Evolutionary conservation across 1,140 invertebrate genomes (phyloP).

Genomic region (Theocolax elegans): DNA sequence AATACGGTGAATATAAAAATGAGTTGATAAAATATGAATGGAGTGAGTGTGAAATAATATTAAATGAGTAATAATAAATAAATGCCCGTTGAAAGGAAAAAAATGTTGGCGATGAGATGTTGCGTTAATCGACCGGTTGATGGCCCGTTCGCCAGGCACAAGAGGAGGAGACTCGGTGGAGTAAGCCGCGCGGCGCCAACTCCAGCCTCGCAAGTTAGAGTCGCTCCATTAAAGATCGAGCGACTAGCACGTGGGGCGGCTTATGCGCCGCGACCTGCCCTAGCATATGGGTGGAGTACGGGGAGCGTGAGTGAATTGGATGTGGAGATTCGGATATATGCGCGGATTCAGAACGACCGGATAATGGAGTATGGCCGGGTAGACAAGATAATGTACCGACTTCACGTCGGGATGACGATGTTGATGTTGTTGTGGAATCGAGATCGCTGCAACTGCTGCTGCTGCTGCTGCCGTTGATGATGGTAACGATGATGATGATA

Average conservation of each 20-base stretch:
- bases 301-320: constrained; percentile 64
- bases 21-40: too few species aligned
- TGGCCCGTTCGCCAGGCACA: too few species aligned
- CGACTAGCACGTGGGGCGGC: not conserved
- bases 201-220: too few species aligned
- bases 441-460: not conserved
- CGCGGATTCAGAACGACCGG: constrained; percentile 66
- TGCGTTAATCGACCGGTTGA: too few species aligned
- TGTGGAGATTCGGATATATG: constrained; percentile 66
- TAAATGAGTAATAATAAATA: too few species aligned
- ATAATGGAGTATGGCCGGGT: constrained; percentile 54
- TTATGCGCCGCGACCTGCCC: constrained; percentile 6
- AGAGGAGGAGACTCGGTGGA: too few species aligned
- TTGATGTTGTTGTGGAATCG: not conserved
- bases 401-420: not conserved
- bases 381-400: not conserved
- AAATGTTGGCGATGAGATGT: too few species aligned
- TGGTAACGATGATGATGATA: not conserved
- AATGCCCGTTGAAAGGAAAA: too few species aligned
- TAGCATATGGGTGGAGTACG: constrained; percentile 66
- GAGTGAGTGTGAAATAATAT: too few species aligned
- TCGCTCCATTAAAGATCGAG: too few species aligned
- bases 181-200: too few species aligned
- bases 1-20: too few species aligned
- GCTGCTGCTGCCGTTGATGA: not conserved